These are phyloP conservation scores for Eucera pruinosa DNA, from an alignment of 2,888 invertebrate species.

Conservation along the genomic window DNA sequence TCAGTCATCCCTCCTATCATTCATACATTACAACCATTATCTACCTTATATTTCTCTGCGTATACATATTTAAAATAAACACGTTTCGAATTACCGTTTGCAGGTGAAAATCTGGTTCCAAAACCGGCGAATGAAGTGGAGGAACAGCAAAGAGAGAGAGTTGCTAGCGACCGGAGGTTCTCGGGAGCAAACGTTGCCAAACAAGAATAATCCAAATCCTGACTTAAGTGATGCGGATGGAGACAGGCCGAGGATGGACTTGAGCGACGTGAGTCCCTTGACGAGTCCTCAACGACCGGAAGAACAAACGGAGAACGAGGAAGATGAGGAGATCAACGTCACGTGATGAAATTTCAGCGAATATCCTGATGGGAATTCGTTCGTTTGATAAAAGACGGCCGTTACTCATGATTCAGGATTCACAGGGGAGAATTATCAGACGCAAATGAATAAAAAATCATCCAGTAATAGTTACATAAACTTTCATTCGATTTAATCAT, in stretches of 20 bases:
- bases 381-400: slow-evolving; percentile 14
- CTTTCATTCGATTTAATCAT: background rate
- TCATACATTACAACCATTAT: background rate
- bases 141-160: slow-evolving; percentile 98
- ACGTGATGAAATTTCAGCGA: slow-evolving; percentile 88
- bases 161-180: slow-evolving; percentile 96
- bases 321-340: slow-evolving; percentile 93
- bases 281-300: slow-evolving; percentile 82
- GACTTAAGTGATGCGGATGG: slow-evolving; percentile 96
- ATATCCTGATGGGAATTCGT: slow-evolving; percentile 19
- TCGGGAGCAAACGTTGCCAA: slow-evolving; percentile 97
- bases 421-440: background rate
- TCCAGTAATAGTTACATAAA: background rate
- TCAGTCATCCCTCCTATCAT: background rate
- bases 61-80: too few species aligned
- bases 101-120: slow-evolving; percentile 97
- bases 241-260: slow-evolving; percentile 89
- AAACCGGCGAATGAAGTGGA: slow-evolving; percentile 99
- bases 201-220: slow-evolving; percentile 98
- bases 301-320: slow-evolving; percentile 85
- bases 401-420: slow-evolving; percentile 6
- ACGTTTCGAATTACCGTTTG: background rate
- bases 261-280: slow-evolving; percentile 84
- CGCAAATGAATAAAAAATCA: background rate
- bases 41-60: too few species aligned